Evolutionary conservation across 2,797 vertebrate genomes (phyloP).

Genomic region (Fundulus diaphanus): DNA sequence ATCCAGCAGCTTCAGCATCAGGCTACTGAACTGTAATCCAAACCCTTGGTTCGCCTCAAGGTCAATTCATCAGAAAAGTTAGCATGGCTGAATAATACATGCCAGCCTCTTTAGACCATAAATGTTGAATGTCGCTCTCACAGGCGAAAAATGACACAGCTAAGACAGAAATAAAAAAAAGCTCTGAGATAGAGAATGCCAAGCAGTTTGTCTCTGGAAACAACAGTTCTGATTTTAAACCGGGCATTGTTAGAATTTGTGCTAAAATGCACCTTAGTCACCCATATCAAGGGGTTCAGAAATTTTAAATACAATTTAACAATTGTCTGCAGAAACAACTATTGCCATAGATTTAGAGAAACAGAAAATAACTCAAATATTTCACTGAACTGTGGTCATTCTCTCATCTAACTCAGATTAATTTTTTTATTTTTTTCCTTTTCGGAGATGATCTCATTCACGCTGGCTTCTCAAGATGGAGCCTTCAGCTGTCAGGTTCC

Average conservation of each 20-base stretch:
- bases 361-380: background rate
- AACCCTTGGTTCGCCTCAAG: conserved; percentile 68
- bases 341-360: background rate
- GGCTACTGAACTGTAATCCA: conserved; percentile 73
- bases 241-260: conserved; percentile 27
- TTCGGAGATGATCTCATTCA: conserved; percentile 57
- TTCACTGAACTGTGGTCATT: background rate
- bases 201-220: conserved; percentile 36
- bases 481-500: conserved; percentile 68
- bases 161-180: conserved; percentile 5
- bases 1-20: conserved; percentile 58
- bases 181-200: conserved; percentile 14
- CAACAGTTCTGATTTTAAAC: conserved; percentile 31
- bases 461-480: conserved; percentile 62
- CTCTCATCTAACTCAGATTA: background rate
- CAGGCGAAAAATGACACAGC: conserved; percentile 43
- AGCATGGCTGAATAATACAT: conserved; percentile 76
- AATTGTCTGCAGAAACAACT: conserved; percentile 2
- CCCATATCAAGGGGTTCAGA: conserved; percentile 6
- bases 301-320: conserved; percentile 21
- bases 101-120: conserved; percentile 72
- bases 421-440: conserved; percentile 1
- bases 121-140: conserved; percentile 69
- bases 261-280: conserved; percentile 15
- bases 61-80: conserved; percentile 73